Percentiles rank a stretch among this genome's conserved stretches.
These are phyloP conservation scores for Himalopsyche kuldschensis DNA, from an alignment of 2,888 invertebrate species.

Conservation along the genomic window DNA sequence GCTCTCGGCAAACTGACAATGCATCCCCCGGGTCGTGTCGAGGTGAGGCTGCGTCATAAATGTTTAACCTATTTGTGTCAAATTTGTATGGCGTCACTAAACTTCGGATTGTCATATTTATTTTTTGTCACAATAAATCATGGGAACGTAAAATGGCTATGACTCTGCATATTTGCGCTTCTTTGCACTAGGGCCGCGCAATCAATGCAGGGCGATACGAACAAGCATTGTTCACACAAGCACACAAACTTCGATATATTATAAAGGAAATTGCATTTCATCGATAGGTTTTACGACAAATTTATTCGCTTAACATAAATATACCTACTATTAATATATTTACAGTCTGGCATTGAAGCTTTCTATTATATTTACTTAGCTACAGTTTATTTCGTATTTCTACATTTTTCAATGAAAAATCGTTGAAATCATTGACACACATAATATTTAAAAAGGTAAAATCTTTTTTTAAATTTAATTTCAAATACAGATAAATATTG, in stretches of 20 bases:
- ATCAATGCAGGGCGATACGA: not conserved
- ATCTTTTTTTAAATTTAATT: too few relatives aligned
- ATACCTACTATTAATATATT: too few relatives aligned
- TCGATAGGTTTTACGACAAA: not conserved
- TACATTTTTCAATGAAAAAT: too few relatives aligned
- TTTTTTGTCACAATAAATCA: constrained; percentile 32
- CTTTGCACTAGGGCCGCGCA: not conserved
- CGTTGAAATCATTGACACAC: too few relatives aligned
- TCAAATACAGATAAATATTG: too few relatives aligned
- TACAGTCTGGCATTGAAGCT: too few relatives aligned
- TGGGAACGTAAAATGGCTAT: constrained; percentile 14
- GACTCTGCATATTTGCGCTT: constrained; percentile 15
- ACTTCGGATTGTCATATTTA: constrained; percentile 17
- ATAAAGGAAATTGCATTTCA: not conserved
- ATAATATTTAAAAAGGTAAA: too few relatives aligned
- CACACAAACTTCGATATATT: not conserved
- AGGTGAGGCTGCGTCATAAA: not conserved
- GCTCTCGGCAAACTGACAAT: not conserved
- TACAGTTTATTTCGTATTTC: too few relatives aligned
- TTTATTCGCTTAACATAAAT: too few relatives aligned
- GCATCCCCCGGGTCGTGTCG: constrained; percentile 3
- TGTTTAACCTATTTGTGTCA: constrained; percentile 20
- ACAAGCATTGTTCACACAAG: too few relatives aligned
- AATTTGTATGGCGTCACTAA: constrained; percentile 12
- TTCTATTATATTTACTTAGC: too few relatives aligned